phyloP scores from a whole-genome alignment of 2,113 vertebrate species.

The Petaurus breviceps region DNA sequence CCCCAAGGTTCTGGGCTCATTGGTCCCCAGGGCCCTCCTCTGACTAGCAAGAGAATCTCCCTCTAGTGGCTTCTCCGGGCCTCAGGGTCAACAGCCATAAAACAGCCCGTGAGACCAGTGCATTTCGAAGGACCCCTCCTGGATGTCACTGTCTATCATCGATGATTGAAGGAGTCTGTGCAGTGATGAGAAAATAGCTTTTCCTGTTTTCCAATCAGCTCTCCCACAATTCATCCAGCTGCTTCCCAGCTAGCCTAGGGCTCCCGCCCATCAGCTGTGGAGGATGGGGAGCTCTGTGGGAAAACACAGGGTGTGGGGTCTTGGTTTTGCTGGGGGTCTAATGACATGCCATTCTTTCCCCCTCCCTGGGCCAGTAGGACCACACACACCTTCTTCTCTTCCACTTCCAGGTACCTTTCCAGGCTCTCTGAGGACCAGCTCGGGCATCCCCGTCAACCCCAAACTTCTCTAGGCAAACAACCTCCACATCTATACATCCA shows the following conservation, averaged over 20 bases:
- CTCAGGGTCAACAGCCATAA: background rate
- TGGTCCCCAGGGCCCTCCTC: too few species aligned
- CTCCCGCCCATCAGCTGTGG: background rate
- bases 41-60: background rate
- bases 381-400: too few species aligned
- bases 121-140: background rate
- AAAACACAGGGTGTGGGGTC: background rate
- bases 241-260: too few species aligned
- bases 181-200: background rate
- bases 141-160: background rate
- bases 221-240: background rate
- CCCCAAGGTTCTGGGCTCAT: background rate
- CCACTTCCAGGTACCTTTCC: too few species aligned
- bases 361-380: too few species aligned
- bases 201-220: background rate
- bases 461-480: background rate
- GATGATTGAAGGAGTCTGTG: background rate
- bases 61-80: background rate
- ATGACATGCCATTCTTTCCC: too few species aligned
- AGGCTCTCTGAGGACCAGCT: too few species aligned
- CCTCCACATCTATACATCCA: background rate
- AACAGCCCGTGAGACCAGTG: rapidly evolving
- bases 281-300: background rate
- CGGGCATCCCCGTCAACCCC: background rate
- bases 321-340: too few species aligned